Evolutionary conservation across 1,140 invertebrate genomes (phyloP).

Genomic region (Leptopilina clavipes): DNA sequence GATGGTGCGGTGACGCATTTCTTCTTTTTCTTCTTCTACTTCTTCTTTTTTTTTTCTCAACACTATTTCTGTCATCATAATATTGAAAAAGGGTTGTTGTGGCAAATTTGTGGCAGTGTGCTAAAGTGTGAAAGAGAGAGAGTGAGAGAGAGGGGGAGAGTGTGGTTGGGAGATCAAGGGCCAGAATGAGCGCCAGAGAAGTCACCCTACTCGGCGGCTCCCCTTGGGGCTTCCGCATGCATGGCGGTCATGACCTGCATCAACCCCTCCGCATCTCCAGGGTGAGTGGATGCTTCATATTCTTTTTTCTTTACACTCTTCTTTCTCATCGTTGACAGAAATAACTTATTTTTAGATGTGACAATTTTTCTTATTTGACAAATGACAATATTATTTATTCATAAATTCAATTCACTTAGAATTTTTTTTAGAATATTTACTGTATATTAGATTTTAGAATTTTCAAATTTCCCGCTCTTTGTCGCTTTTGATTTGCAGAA

Average conservation of each 20-base stretch:
- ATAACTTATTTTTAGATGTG: neutral
- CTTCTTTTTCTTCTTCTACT: no score
- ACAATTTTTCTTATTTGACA: no score
- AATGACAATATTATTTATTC: no score
- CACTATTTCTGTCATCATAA: neutral
- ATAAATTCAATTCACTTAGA: no score
- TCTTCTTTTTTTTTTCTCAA: slow-evolving; percentile 4
- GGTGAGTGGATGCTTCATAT: slow-evolving; percentile 77
- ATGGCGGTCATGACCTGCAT: slow-evolving; percentile 84
- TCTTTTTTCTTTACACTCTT: slow-evolving; percentile 42
- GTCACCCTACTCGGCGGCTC: slow-evolving; percentile 86
- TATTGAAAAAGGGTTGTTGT: neutral
- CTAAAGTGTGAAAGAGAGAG: slow-evolving; percentile 27
- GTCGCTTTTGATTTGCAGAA: no score
- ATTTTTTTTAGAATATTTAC: no score
- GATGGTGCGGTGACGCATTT: slow-evolving; percentile 40
- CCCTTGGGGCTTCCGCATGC: slow-evolving; percentile 93
- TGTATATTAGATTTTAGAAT: no score
- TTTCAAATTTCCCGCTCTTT: no score
- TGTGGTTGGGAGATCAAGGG: slow-evolving; percentile 43
- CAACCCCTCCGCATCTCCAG: slow-evolving; percentile 85
- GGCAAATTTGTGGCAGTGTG: slow-evolving; percentile 36
- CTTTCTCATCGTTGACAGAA: slow-evolving; percentile 25
- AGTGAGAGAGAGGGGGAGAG: slow-evolving; percentile 35
- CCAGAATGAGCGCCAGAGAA: slow-evolving; percentile 80